phyloP scores from a whole-genome alignment of 2,113 vertebrate species.

The Salvator merianae region DNA sequence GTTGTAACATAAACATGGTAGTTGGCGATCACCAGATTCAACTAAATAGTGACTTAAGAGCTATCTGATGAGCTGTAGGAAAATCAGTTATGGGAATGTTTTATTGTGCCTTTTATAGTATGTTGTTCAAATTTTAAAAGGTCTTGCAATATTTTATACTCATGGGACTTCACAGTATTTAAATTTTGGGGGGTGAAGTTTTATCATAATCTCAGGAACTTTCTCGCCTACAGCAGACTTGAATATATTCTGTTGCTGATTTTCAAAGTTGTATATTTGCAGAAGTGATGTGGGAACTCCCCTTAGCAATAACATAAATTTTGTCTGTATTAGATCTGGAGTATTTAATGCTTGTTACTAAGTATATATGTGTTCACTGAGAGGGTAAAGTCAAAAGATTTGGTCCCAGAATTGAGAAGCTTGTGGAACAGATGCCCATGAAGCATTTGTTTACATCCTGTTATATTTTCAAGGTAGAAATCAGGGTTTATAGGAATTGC shows the following conservation, averaged over 20 bases:
- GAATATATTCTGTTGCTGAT: neutral
- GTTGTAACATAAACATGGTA: slow-evolving; percentile 55
- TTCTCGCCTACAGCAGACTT: neutral
- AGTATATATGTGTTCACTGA: too few species aligned
- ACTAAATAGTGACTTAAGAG: slow-evolving; percentile 32
- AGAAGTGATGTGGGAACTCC: neutral
- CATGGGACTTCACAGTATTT: neutral
- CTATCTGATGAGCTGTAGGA: slow-evolving; percentile 17
- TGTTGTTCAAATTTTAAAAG: neutral
- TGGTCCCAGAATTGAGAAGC: too few species aligned
- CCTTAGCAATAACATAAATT: too few species aligned
- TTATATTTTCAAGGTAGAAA: neutral
- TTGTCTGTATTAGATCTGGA: too few species aligned
- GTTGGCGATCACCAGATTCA: slow-evolving; percentile 29
- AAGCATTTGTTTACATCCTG: too few species aligned
- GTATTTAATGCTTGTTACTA: too few species aligned
- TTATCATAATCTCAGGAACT: neutral
- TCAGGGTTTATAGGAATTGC: neutral
- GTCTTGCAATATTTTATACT: neutral
- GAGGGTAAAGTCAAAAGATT: too few species aligned
- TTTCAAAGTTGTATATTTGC: neutral
- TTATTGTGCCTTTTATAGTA: neutral
- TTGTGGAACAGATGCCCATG: neutral
- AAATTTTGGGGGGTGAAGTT: neutral
- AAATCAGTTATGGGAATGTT: neutral